Evolutionary conservation across 2,113 vertebrate species (phyloP).

Genomic region (Felis catus): DNA sequence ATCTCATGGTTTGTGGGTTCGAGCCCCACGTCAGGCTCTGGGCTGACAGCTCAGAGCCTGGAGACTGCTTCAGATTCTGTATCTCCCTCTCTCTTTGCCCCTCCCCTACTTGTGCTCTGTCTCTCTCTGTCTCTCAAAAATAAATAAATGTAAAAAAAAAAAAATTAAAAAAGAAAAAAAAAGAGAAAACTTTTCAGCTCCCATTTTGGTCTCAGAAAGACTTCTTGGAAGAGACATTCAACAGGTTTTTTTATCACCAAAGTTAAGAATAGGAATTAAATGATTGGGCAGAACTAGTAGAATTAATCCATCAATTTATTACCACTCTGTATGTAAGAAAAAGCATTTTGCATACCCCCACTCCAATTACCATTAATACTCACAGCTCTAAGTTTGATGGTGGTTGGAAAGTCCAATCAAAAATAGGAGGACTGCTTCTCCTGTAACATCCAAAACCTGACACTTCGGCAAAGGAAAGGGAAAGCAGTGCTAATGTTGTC

Average conservation of each 20-base stretch:
- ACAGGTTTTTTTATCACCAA: neutral
- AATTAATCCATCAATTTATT: neutral
- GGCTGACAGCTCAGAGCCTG: too few species aligned
- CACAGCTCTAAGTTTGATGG: neutral
- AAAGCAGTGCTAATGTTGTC: neutral
- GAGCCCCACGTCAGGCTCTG: too few species aligned
- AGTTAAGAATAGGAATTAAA: neutral
- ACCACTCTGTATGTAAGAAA: neutral
- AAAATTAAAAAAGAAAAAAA: too few species aligned
- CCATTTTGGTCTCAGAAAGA: conserved; percentile 40
- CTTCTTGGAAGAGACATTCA: conserved; percentile 13
- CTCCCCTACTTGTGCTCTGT: too few species aligned
- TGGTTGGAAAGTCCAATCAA: neutral
- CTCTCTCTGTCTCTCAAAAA: too few species aligned
- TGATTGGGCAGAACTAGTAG: neutral
- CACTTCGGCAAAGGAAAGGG: neutral
- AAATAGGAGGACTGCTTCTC: neutral
- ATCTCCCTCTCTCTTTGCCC: too few species aligned
- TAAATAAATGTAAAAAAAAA: too few species aligned
- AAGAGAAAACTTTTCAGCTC: neutral
- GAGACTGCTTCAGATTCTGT: too few species aligned
- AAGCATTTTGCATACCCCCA: neutral
- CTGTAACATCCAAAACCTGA: neutral
- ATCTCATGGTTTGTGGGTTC: too few species aligned
- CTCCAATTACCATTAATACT: neutral